A percentile compares a stretch with the other conserved stretches of the same genome.
Conservation (phyloP, 2,888 invertebrate genomes). For the Raillietiella orientalis region DNA sequence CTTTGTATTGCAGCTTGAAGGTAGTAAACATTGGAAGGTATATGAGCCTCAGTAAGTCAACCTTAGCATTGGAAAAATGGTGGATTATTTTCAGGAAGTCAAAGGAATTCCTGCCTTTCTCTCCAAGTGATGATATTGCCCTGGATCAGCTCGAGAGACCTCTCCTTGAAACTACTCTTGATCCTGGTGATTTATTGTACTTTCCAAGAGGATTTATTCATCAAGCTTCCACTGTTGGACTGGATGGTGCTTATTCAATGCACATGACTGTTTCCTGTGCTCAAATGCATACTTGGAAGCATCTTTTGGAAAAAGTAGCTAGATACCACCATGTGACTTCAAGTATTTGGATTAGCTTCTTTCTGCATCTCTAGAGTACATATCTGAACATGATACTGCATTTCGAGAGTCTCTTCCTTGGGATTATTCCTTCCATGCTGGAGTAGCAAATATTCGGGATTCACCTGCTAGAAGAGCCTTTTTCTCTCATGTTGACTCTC, state of each 20-base stretch:
- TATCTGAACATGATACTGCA: conserved; percentile 30
- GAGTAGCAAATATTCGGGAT: conserved; percentile 20
- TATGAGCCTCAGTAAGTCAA: conserved; percentile 33
- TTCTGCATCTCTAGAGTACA: conserved; percentile 34
- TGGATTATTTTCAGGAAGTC: background rate
- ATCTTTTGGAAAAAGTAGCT: conserved; percentile 39
- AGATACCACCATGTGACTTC: conserved; percentile 7
- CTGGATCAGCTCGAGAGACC: conserved; percentile 41
- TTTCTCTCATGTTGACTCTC: conserved; percentile 11
- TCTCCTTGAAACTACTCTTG: conserved; percentile 37
- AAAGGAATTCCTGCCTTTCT: conserved; percentile 36
- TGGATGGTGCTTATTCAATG: conserved; percentile 50
- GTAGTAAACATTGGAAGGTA: conserved; percentile 70
- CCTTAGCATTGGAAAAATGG: too few species aligned
- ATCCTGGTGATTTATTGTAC: conserved; percentile 68
- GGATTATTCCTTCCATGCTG: conserved; percentile 37
- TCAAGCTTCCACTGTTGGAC: conserved; percentile 44
- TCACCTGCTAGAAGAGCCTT: conserved; percentile 9
- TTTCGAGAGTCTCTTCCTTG: conserved; percentile 46
- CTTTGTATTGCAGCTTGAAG: conserved; percentile 82
- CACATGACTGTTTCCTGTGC: conserved; percentile 80
- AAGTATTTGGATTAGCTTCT: too few species aligned
- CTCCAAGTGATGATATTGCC: conserved; percentile 43
- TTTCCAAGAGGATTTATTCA: conserved; percentile 65
- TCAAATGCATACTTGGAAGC: conserved; percentile 63